phyloP scores from a whole-genome alignment of 2,888 invertebrate genomes.

The Resseliella maxima region DNA sequence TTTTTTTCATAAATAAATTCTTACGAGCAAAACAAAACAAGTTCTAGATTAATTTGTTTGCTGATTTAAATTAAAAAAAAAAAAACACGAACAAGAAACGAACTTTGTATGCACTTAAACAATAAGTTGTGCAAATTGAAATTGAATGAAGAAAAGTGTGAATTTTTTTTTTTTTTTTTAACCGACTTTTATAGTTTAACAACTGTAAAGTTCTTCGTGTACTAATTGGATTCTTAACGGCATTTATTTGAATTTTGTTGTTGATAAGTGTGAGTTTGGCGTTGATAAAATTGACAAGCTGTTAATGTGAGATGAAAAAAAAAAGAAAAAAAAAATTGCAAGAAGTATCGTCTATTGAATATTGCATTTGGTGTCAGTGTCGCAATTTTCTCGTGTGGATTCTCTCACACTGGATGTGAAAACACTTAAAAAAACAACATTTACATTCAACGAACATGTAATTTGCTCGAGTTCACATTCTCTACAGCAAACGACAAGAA shows the following conservation, averaged over 20 bases:
- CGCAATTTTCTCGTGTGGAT: conserved; percentile 30
- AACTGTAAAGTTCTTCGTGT: background rate
- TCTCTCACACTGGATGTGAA: background rate
- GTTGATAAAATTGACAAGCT: background rate
- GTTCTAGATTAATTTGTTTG: background rate
- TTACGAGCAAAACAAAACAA: background rate
- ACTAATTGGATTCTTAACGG: conserved; percentile 53
- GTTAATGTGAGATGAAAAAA: background rate
- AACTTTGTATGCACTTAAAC: background rate
- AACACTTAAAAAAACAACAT: conserved; percentile 54
- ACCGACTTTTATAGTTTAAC: background rate
- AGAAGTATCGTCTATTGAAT: too few relatives aligned
- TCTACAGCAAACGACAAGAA: background rate
- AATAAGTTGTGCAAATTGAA: background rate
- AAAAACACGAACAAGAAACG: background rate
- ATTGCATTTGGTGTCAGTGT: background rate
- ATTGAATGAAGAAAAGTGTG: conserved; percentile 37
- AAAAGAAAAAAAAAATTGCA: too few relatives aligned
- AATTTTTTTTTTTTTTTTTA: background rate
- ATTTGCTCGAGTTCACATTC: conserved; percentile 1
- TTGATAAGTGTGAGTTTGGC: background rate
- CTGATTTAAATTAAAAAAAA: background rate
- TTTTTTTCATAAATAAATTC: background rate
- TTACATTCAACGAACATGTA: background rate
- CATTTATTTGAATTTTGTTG: background rate